phyloP scores from a whole-genome alignment of 1,140 invertebrate species.

The Leguminivora glycinivorella region DNA sequence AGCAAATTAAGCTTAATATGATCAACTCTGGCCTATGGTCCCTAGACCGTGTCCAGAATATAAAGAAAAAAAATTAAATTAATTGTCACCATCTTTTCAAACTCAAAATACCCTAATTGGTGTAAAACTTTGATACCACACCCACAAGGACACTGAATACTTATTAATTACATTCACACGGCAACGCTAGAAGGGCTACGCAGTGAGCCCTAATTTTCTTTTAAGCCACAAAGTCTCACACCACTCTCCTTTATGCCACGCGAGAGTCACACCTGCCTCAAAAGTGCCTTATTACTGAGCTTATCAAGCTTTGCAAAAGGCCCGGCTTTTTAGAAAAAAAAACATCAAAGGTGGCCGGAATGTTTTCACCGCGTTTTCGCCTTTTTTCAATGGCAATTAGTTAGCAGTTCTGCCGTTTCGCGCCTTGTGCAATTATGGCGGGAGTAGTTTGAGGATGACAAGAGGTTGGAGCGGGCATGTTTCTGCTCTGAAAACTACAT shows the following conservation, averaged over 20 bases:
- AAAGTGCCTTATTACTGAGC: conserved; percentile 76
- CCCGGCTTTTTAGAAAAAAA: conserved; percentile 56
- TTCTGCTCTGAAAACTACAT: background rate
- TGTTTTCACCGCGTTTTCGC: conserved; percentile 75
- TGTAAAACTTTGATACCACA: too few species aligned
- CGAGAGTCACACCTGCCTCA: conserved; percentile 65
- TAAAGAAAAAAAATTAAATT: too few species aligned
- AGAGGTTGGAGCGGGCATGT: conserved; percentile 28
- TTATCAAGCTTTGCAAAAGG: conserved; percentile 70
- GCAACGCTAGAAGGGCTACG: background rate
- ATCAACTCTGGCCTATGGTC: too few species aligned
- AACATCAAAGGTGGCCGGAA: conserved; percentile 71
- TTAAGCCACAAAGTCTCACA: conserved; percentile 54
- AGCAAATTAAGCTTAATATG: too few species aligned
- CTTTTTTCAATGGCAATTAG: conserved; percentile 78
- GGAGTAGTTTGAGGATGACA: conserved; percentile 49
- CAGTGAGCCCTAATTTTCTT: conserved; percentile 27
- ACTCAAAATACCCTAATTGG: too few species aligned
- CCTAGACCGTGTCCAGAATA: too few species aligned
- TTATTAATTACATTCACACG: conserved; percentile 13
- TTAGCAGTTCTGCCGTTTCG: conserved; percentile 66
- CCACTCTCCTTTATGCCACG: conserved; percentile 56
- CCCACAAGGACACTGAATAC: background rate
- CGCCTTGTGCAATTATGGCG: conserved; percentile 73
- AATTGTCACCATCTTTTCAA: too few species aligned